These are phyloP conservation scores for Rynchops niger DNA, from an alignment of 2,113 vertebrate species.

Conservation along the genomic window DNA sequence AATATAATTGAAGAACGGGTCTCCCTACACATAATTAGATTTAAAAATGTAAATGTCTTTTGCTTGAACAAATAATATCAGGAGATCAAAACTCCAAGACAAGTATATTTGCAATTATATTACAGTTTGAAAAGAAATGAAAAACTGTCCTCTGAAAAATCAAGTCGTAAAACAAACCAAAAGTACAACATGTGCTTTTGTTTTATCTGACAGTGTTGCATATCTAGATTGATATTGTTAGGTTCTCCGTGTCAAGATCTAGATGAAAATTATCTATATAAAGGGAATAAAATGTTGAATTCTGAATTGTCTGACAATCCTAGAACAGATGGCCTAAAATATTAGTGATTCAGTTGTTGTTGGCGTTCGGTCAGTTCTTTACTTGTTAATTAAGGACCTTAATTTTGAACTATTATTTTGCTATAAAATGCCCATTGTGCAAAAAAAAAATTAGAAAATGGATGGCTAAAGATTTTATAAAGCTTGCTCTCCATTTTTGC, in stretches of 20 bases:
- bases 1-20: background rate
- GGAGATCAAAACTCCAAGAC: background rate
- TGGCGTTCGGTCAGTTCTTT: constrained; percentile 51
- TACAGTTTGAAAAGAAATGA: background rate
- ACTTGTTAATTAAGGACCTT: constrained; percentile 43
- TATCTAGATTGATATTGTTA: background rate
- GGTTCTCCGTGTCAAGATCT: background rate
- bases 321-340: constrained; percentile 54
- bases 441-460: background rate
- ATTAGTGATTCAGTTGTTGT: constrained; percentile 41
- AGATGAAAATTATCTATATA: background rate
- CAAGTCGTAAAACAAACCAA: constrained; percentile 8
- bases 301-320: constrained; percentile 27
- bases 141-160: background rate
- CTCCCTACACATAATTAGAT: constrained; percentile 1
- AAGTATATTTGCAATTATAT: background rate
- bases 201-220: background rate
- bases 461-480: background rate
- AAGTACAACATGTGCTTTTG: background rate
- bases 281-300: constrained; percentile 39
- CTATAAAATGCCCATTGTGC: background rate
- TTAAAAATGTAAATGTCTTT: constrained; percentile 8
- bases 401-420: constrained; percentile 42
- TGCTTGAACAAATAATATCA: constrained; percentile 18
- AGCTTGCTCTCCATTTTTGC: background rate